These are phyloP conservation scores for Hemicordylus capensis DNA, from an alignment of 2,113 vertebrate species.

Conservation along the genomic window DNA sequence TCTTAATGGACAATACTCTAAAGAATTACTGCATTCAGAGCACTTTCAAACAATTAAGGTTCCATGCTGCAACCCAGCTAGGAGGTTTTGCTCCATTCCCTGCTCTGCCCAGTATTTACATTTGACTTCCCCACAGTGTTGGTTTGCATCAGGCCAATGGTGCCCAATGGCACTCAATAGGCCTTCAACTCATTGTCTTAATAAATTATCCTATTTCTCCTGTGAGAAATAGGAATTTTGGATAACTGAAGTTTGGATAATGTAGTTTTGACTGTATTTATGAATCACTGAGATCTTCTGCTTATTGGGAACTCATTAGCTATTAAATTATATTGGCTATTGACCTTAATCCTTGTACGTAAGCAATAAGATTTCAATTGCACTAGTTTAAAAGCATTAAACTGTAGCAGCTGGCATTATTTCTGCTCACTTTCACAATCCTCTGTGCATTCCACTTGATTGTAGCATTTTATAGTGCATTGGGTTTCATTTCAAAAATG, in stretches of 20 bases:
- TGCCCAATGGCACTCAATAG: constrained; percentile 15
- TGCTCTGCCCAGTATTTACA: not conserved
- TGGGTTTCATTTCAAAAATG: constrained; percentile 19
- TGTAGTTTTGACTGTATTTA: not conserved
- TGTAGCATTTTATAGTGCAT: constrained; percentile 19
- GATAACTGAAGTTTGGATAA: not conserved
- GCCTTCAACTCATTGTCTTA: too few species aligned
- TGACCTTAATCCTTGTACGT: constrained; percentile 38
- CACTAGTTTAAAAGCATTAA: constrained; percentile 44
- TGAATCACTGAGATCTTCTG: constrained; percentile 30
- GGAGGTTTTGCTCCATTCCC: not conserved
- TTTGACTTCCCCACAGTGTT: not conserved
- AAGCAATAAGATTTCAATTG: constrained; percentile 14
- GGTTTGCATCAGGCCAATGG: not conserved
- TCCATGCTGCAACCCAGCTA: not conserved
- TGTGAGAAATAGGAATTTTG: not conserved
- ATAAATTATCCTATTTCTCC: too few species aligned
- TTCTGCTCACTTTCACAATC: constrained; percentile 28
- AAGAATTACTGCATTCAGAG: not conserved
- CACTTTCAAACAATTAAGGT: not conserved
- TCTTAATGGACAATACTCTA: not conserved
- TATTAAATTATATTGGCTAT: constrained; percentile 66
- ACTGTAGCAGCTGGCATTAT: constrained; percentile 38
- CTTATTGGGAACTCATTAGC: constrained; percentile 53
- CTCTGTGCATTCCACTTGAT: constrained; percentile 38